Conservation (phyloP, 2,113 vertebrate genomes). For the Oncorhynchus nerka region DNA sequence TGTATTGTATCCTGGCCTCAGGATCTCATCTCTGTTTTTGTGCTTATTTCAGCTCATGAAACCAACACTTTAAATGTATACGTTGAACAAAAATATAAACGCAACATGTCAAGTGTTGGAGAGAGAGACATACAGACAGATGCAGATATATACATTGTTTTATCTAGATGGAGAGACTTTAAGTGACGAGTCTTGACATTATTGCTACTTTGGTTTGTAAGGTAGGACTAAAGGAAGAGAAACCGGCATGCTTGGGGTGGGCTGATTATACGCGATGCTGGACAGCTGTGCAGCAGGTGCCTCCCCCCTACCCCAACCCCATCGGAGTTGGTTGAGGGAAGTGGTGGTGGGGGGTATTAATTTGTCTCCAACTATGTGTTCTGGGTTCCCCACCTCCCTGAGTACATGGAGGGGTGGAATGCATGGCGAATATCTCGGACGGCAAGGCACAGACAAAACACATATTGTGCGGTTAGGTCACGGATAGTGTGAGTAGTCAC, state of each 20-base stretch:
- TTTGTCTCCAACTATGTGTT: conserved; percentile 62
- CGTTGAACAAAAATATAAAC: no score
- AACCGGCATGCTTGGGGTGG: neutral
- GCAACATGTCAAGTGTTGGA: no score
- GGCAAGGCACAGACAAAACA: conserved; percentile 74
- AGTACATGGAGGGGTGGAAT: conserved; percentile 70
- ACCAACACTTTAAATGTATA: no score
- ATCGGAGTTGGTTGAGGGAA: conserved; percentile 17
- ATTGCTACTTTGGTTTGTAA: neutral
- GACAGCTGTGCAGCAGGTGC: conserved; percentile 72
- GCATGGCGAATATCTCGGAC: conserved; percentile 67
- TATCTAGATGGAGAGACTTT: neutral
- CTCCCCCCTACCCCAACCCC: conserved; percentile 4
- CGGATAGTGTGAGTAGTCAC: conserved; percentile 66
- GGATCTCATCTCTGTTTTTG: no score
- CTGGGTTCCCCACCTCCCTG: conserved; percentile 20
- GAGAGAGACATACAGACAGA: neutral
- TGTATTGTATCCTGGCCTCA: no score
- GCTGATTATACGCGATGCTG: conserved; percentile 20
- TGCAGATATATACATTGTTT: neutral
- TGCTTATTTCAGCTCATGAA: no score
- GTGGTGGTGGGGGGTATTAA: conserved; percentile 56
- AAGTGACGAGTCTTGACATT: neutral
- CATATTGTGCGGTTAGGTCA: conserved; percentile 68
- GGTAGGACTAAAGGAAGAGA: neutral